phyloP scores from a whole-genome alignment of 2,797 vertebrate genomes.

The Euphonia xanthogaster region DNA sequence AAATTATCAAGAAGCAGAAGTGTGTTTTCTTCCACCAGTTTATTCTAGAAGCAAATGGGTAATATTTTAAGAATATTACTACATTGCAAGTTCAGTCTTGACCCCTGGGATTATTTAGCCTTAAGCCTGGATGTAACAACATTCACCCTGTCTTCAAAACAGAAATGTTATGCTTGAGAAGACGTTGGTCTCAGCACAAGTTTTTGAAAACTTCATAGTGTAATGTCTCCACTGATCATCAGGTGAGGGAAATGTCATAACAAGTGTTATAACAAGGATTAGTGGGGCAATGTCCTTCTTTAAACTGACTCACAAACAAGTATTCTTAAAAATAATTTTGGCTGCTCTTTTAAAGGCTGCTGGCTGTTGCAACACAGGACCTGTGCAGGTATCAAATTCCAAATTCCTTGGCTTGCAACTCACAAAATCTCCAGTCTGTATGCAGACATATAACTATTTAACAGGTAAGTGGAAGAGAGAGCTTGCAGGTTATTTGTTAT shows the following conservation, averaged over 20 bases:
- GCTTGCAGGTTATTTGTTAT: background rate
- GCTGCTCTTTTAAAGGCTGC: background rate
- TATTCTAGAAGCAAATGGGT: background rate
- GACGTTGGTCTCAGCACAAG: background rate
- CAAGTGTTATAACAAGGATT: background rate
- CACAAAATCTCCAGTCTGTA: background rate
- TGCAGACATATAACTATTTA: background rate
- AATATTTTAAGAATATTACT: background rate
- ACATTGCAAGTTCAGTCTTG: background rate
- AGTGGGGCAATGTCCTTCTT: background rate
- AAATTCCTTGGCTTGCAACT: background rate
- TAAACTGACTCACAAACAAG: background rate
- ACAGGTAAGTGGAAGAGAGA: background rate
- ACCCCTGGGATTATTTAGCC: conserved; percentile 16
- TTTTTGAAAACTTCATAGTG: background rate
- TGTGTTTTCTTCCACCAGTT: background rate
- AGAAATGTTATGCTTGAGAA: background rate
- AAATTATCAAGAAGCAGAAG: background rate
- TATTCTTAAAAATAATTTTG: background rate
- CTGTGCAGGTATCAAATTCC: background rate
- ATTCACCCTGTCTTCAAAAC: background rate
- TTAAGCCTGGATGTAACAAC: conserved; percentile 8
- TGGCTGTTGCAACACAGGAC: background rate
- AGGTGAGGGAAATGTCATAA: background rate
- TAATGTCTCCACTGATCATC: background rate